A percentile compares a stretch with the other conserved stretches of the same genome.
Conservation (phyloP, 2,888 invertebrate genomes). For the Heteropelma amictum region DNA sequence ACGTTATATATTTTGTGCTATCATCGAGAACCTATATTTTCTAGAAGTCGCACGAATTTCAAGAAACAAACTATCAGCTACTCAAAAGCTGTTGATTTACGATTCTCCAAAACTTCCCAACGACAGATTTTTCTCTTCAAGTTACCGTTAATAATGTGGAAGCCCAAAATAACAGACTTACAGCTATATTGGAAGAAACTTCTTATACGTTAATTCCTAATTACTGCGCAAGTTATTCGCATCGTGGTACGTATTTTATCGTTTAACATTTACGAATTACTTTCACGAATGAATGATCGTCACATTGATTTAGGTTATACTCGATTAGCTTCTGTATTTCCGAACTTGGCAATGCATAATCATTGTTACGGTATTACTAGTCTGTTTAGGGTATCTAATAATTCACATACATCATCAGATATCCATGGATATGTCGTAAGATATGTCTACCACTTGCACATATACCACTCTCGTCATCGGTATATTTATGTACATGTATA, state of each 20-base stretch:
- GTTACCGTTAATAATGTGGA: too few relatives aligned
- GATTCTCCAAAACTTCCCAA: neutral
- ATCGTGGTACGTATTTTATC: too few relatives aligned
- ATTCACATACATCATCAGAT: slow-evolving; percentile 1
- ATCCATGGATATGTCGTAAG: slow-evolving; percentile 14
- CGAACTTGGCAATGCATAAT: slow-evolving; percentile 8
- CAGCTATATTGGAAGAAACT: too few relatives aligned
- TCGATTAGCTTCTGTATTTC: too few relatives aligned
- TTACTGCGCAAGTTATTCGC: too few relatives aligned
- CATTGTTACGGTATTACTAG: slow-evolving; percentile 28
- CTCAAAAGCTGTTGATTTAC: neutral
- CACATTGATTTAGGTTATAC: too few relatives aligned
- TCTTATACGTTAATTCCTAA: too few relatives aligned
- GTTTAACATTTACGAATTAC: too few relatives aligned
- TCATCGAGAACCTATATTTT: neutral
- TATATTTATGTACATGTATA: slow-evolving; percentile 2
- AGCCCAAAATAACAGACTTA: too few relatives aligned
- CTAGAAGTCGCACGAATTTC: neutral
- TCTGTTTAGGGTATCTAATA: slow-evolving; percentile 18
- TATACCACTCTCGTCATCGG: neutral
- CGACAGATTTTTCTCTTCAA: too few relatives aligned
- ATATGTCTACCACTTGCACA: slow-evolving; percentile 16
- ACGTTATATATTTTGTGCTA: too few relatives aligned
- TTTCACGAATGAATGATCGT: too few relatives aligned
- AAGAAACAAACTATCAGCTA: neutral